Evolutionary conservation across 2,797 vertebrate species (phyloP), one percentile per base, ranked within the genome.

Genomic region (Decapterus maruadsi): DNA sequence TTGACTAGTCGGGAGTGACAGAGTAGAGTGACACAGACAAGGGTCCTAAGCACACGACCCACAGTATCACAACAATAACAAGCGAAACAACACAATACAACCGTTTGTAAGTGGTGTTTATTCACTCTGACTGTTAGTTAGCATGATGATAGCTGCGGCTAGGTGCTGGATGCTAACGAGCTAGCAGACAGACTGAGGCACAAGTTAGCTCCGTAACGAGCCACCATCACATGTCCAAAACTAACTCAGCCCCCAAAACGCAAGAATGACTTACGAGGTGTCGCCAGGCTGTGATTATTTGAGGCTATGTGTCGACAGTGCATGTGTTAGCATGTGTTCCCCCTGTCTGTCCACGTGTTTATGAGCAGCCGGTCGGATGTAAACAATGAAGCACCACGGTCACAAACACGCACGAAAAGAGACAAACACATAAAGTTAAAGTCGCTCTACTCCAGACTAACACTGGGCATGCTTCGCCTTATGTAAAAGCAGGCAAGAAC

Each of bases 321-420:
- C 46, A 8, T 12, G 10, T 26, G 42, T 62, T 80, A 90, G 60
- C 86, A 84, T 69, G 81, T 67, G 77, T 60, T 48, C 22, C 72
- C 55, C 31, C 48, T 56, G 53, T 63, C 68, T 46, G 73, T 75
- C 90, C 94, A 94, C 94, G 92, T 94, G 94, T 75, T 84, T 80
- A 22, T 8, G 17, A 51, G 66, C 68, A 83, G 83, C 87, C 86
- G 87, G 85, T 70, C 19, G 46, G 65, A 92, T 90, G 91, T 94
- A 93, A 94, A 94, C 92, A 94, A 88, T 68, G 70, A 63, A 63
- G 43, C 48, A 14, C 10, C 77, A 63, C 38, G 13, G 12, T 14
- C 45, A 19, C 51, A 72, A 75, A 75, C 40, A 55, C 10, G 5
- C 36, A 36, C 1, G 4, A 59, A 54, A 70, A 1, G 51, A 46